Evolutionary conservation across 2,888 invertebrate species (phyloP).

Genomic region (Phorcus lineatus): DNA sequence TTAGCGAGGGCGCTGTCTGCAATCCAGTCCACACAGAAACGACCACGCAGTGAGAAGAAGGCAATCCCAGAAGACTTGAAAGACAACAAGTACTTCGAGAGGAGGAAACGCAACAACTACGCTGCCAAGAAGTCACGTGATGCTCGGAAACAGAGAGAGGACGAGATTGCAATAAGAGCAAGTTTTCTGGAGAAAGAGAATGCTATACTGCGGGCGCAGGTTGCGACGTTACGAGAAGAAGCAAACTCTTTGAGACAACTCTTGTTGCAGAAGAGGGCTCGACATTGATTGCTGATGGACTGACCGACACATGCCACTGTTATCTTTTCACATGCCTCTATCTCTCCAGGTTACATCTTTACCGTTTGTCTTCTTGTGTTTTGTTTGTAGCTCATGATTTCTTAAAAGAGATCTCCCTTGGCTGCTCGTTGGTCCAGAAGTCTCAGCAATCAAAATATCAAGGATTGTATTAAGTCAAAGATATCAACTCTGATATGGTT

Average conservation of each 20-base stretch:
- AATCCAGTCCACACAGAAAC: constrained; percentile 60
- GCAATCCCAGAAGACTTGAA: constrained; percentile 91
- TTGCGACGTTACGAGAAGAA: constrained; percentile 87
- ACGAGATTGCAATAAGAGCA: constrained; percentile 90
- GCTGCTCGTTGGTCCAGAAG: no score
- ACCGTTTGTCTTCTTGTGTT: neutral
- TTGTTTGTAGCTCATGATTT: neutral
- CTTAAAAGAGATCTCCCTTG: neutral
- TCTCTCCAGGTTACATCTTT: neutral
- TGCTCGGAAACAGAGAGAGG: constrained; percentile 89
- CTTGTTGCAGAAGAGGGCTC: constrained; percentile 77
- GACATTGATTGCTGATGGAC: neutral
- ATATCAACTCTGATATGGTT: no score
- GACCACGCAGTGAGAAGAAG: constrained; percentile 77
- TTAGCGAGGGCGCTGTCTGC: constrained; percentile 63
- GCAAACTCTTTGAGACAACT: constrained; percentile 83
- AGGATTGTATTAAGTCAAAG: no score
- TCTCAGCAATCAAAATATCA: no score
- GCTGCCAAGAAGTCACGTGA: constrained; percentile 95
- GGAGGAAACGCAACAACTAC: constrained; percentile 90
- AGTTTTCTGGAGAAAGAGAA: constrained; percentile 92
- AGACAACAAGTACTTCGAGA: constrained; percentile 92
- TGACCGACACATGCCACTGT: neutral
- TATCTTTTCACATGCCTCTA: neutral
- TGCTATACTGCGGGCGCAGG: constrained; percentile 88